A percentile compares a stretch with the other conserved stretches of the same genome.
Conservation (phyloP, 2,888 invertebrate species). For the Eilema sororculum region DNA sequence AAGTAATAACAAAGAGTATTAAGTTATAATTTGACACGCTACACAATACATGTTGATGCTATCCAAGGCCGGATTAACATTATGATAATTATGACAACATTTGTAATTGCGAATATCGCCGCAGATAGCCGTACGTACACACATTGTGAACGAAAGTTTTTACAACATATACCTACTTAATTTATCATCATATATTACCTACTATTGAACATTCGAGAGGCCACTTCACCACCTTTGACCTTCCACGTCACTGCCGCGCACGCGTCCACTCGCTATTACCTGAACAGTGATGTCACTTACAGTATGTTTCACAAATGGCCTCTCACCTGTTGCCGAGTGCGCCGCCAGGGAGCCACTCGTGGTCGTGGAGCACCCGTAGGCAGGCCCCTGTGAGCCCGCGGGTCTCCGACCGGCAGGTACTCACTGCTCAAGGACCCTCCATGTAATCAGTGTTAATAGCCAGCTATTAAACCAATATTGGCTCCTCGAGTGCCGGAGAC, state of each 20-base stretch:
- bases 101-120: neutral
- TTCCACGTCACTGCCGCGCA: neutral
- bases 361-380: conserved; percentile 3
- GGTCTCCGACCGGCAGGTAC: neutral
- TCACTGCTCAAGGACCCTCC: conserved; percentile 7
- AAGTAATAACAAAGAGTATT: too few species aligned
- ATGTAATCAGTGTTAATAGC: conserved; percentile 11
- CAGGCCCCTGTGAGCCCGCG: neutral
- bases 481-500: neutral
- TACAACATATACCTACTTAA: neutral
- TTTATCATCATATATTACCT: neutral
- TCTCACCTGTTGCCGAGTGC: neutral
- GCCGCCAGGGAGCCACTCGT: conserved; percentile 8
- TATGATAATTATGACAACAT: neutral
- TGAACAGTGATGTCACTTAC: conserved; percentile 8
- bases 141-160: neutral
- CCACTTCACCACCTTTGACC: neutral
- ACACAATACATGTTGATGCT: neutral
- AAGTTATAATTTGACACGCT: neutral
- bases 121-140: neutral
- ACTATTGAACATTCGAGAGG: neutral
- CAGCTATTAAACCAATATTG: conserved; percentile 14
- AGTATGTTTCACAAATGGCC: neutral
- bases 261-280: neutral
- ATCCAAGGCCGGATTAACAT: neutral